Percentiles rank a stretch among this genome's conserved stretches.
Evolutionary conservation across 2,888 invertebrate species (phyloP).

Genomic region (Cephus nigrinus): DNA sequence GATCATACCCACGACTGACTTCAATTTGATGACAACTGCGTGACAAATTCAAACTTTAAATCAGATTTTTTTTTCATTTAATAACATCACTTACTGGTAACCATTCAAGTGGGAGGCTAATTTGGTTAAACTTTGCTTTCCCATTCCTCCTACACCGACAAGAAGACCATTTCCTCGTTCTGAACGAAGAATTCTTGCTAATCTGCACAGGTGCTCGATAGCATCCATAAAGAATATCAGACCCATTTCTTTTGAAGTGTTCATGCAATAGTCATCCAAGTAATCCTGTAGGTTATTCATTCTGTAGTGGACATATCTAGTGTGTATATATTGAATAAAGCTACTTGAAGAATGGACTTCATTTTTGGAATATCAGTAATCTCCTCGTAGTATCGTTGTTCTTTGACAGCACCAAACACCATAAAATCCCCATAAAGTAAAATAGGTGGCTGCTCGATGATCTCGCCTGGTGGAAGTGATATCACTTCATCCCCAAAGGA

Average conservation of each 20-base stretch:
- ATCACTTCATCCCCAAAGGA: conserved; percentile 74
- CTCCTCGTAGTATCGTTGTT: conserved; percentile 85
- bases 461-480: conserved; percentile 67
- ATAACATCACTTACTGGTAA: conserved; percentile 72
- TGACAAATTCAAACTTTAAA: background rate
- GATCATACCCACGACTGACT: conserved; percentile 85
- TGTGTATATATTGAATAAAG: background rate
- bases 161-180: conserved; percentile 90
- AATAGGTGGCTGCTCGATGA: conserved; percentile 74
- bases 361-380: conserved; percentile 80
- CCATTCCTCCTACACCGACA: conserved; percentile 91
- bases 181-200: conserved; percentile 84
- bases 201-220: conserved; percentile 86
- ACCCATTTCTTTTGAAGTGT: conserved; percentile 82
- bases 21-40: conserved; percentile 88
- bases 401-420: conserved; percentile 77
- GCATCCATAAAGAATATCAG: conserved; percentile 91
- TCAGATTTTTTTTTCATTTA: background rate
- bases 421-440: conserved; percentile 89
- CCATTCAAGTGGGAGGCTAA: conserved; percentile 87
- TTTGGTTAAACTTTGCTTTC: conserved; percentile 87
- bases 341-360: conserved; percentile 76
- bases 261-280: conserved; percentile 85
- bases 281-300: conserved; percentile 73
- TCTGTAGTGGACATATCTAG: background rate